These are phyloP conservation scores for Trichonephila clavata DNA, from an alignment of 1,140 invertebrate genomes.

Conservation along the genomic window DNA sequence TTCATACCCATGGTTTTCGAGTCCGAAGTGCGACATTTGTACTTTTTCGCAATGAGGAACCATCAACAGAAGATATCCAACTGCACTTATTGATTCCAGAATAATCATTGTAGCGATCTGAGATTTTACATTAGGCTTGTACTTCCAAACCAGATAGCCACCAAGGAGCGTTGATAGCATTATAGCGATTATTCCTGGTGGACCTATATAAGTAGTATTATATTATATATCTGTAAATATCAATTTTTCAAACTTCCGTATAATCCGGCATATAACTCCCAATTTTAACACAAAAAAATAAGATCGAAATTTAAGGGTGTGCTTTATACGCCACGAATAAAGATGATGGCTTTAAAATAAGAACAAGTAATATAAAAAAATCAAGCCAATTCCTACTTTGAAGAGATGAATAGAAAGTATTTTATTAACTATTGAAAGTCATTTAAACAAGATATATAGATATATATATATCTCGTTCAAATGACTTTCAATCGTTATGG, in stretches of 20 bases:
- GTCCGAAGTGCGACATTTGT: conserved; percentile 55
- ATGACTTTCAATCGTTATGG: too few species aligned
- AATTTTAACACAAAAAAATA: too few species aligned
- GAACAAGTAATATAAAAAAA: too few species aligned
- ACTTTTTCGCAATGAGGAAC: conserved; percentile 85
- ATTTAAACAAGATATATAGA: too few species aligned
- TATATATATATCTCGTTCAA: too few species aligned
- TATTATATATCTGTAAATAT: not conserved
- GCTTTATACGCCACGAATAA: too few species aligned
- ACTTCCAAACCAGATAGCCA: conserved; percentile 86
- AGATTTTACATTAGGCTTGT: conserved; percentile 86
- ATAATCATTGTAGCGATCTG: conserved; percentile 88
- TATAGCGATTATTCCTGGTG: conserved; percentile 86
- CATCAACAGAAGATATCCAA: conserved; percentile 86
- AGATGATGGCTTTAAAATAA: too few species aligned
- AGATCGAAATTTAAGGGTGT: too few species aligned
- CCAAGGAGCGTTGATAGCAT: conserved; percentile 86
- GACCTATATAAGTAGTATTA: conserved; percentile 63
- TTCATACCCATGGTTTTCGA: conserved; percentile 5
- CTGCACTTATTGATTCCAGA: conserved; percentile 85
- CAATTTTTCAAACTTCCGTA: not conserved
- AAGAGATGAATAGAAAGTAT: too few species aligned
- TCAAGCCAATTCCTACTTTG: too few species aligned
- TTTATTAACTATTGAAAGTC: too few species aligned
- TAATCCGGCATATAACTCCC: too few species aligned